These are phyloP conservation scores for Discoglossus pictus DNA, from an alignment of 2,797 vertebrate genomes.

Conservation along the genomic window DNA sequence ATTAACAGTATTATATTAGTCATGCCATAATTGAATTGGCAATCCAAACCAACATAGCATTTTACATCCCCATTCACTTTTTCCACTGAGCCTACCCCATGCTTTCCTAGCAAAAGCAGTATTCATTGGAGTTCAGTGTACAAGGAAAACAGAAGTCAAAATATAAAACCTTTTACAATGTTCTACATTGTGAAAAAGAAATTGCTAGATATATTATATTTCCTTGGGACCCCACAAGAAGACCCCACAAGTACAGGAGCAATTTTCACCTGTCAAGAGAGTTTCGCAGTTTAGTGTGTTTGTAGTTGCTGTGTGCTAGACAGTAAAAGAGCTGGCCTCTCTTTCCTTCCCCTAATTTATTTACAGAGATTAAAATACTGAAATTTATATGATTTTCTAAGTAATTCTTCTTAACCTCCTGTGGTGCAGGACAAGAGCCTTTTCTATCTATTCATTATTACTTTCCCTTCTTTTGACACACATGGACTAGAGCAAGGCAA, in stretches of 20 bases:
- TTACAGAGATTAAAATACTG: neutral
- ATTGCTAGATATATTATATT: slow-evolving; percentile 6
- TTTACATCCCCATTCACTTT: slow-evolving; percentile 15
- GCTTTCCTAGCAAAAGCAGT: slow-evolving; percentile 1
- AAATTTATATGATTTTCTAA: neutral
- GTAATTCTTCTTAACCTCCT: neutral
- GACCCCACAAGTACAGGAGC: neutral
- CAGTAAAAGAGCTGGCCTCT: slow-evolving; percentile 2
- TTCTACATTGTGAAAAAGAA: slow-evolving; percentile 11
- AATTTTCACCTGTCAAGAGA: slow-evolving; percentile 18
- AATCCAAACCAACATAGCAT: neutral
- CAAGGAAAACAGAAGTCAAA: slow-evolving; percentile 31
- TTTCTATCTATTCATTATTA: too few relatives aligned
- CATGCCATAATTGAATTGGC: slow-evolving; percentile 26
- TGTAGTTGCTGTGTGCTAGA: slow-evolving; percentile 27
- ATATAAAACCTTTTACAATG: slow-evolving; percentile 22
- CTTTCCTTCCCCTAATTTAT: neutral
- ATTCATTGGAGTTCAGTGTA: neutral
- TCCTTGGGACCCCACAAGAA: slow-evolving; percentile 18
- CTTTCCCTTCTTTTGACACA: too few relatives aligned
- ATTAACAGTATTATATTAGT: slow-evolving; percentile 21
- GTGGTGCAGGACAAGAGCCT: fast-evolving
- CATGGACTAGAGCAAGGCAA: too few relatives aligned
- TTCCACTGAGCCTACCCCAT: slow-evolving; percentile 15
- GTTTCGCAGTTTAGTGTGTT: neutral